Conservation (phyloP, 2,113 vertebrate genomes). For the Mystacornis crossleyi region DNA sequence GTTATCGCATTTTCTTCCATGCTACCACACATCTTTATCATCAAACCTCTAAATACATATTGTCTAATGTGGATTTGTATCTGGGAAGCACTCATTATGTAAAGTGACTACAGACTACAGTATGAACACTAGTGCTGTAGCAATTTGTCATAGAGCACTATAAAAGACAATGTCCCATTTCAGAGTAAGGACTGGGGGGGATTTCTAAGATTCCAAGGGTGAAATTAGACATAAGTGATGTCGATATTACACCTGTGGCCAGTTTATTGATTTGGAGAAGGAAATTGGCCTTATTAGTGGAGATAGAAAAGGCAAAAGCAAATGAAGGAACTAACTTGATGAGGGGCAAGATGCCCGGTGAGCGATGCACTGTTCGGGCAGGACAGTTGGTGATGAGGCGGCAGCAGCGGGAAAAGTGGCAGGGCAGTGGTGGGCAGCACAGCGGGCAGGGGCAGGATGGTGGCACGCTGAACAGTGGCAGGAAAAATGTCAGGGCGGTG, state of each 20-base stretch:
- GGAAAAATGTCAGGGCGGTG: neutral
- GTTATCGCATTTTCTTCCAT: neutral
- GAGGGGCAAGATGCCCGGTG: accelerated
- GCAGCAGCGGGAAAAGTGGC: neutral
- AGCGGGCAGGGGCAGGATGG: neutral
- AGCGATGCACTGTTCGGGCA: accelerated
- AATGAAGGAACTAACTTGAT: accelerated
- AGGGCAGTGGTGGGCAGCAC: neutral
- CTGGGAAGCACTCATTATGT: neutral
- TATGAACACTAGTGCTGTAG: neutral
- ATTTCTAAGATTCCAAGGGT: neutral
- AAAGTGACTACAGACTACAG: neutral
- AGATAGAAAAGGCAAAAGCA: neutral
- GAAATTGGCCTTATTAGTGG: neutral
- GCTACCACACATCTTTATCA: neutral
- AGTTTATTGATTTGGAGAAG: neutral
- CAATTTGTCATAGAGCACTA: constrained; percentile 22
- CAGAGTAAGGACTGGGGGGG: accelerated
- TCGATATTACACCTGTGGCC: accelerated
- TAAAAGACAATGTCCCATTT: neutral
- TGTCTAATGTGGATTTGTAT: neutral
- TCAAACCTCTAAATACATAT: neutral
- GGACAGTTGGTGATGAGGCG: accelerated
- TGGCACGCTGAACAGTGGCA: neutral
- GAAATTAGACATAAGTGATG: neutral